Conservation (phyloP, 2,797 vertebrate species). For the Acomys russatus region DNA sequence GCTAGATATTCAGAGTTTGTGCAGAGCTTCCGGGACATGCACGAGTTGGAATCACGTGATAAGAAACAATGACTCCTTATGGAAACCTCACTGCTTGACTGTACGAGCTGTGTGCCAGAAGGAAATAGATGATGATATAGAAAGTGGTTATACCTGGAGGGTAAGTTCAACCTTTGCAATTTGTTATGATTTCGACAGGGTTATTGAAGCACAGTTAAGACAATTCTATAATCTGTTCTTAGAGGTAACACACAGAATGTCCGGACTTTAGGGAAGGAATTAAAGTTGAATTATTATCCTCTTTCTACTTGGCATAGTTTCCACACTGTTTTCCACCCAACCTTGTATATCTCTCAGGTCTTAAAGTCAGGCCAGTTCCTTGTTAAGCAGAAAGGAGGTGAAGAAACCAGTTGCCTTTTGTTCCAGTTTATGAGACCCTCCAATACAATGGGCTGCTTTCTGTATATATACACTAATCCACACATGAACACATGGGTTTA, state of each 20-base stretch:
- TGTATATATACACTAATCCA: neutral
- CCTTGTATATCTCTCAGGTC: constrained; percentile 24
- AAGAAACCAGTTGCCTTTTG: neutral
- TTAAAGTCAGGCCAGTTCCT: neutral
- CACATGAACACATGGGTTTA: neutral
- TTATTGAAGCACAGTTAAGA: neutral
- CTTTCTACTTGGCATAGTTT: neutral
- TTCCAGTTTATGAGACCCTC: neutral
- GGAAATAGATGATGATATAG: constrained; percentile 92
- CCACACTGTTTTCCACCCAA: neutral
- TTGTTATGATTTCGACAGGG: neutral
- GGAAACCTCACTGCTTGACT: constrained; percentile 92
- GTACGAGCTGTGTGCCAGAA: constrained; percentile 89
- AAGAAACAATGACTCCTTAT: constrained; percentile 89
- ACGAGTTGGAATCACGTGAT: constrained; percentile 91
- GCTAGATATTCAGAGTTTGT: constrained; percentile 92
- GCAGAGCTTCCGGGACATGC: constrained; percentile 91
- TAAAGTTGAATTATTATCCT: neutral
- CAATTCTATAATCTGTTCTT: neutral
- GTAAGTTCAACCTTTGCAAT: constrained; percentile 81
- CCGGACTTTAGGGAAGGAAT: neutral
- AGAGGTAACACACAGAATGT: neutral
- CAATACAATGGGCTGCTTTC: neutral
- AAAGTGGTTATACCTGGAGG: constrained; percentile 93
- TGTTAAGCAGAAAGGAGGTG: neutral